Conservation (phyloP, 30 jellyfish, hydroid and myxozoan species). For the Turritopsis dohrnii region DNA sequence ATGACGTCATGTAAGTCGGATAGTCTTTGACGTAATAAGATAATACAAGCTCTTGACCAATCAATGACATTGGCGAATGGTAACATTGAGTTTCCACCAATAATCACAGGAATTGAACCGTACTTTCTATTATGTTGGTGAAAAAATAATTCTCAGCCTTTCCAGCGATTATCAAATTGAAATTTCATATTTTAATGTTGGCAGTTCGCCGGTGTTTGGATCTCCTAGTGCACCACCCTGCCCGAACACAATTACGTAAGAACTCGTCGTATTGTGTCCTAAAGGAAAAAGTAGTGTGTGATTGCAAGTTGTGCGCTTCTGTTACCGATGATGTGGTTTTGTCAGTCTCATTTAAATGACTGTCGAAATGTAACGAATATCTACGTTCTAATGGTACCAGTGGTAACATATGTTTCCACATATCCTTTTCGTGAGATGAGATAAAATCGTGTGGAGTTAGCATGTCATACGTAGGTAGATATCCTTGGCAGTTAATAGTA, state of each 20-base stretch:
- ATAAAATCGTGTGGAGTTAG: constrained; percentile 30
- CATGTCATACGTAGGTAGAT: constrained; percentile 40
- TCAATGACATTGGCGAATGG: constrained; percentile 54
- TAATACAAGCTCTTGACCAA: constrained; percentile 17
- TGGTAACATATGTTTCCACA: constrained; percentile 30
- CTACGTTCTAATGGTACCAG: constrained; percentile 48
- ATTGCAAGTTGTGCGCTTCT: constrained; percentile 36
- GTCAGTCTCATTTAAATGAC: constrained; percentile 2
- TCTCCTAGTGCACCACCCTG: constrained; percentile 19
- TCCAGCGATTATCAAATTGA: constrained; percentile 27
- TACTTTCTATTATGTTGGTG: constrained; percentile 21
- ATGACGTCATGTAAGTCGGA: constrained; percentile 46
- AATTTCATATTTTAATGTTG: constrained; percentile 34
- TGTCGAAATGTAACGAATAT: constrained; percentile 30
- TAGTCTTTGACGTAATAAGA: constrained; percentile 49
- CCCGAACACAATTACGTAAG: not conserved
- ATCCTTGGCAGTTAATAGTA: constrained; percentile 26
- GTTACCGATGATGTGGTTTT: not conserved
- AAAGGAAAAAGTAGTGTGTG: constrained; percentile 24
- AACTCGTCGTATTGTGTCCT: constrained; percentile 2
- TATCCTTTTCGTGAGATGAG: not conserved
- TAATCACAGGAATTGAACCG: constrained; percentile 63
- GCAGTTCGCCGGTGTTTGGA: not conserved
- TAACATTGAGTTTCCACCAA: constrained; percentile 23
- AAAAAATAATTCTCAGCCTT: constrained; percentile 2